Evolutionary conservation across 2,113 vertebrate genomes (phyloP), one percentile per base, ranked within the genome.

Genomic region (Zootoca vivipara): DNA sequence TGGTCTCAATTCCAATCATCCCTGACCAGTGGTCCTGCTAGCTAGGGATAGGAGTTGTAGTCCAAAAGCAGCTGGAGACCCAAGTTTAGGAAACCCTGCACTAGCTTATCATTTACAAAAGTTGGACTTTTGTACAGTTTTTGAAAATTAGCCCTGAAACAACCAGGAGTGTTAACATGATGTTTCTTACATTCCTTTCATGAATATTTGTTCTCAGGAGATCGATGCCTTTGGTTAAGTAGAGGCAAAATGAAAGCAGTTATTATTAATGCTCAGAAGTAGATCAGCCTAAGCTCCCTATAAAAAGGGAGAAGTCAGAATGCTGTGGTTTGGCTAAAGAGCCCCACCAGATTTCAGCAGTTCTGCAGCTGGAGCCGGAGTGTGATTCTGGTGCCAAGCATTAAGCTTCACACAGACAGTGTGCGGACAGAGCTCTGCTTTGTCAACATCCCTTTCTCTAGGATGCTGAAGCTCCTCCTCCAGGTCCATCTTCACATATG

Each of bases 341-440:
- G 75, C 4, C 56, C 90, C 72, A 83, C 85, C 0, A 12, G 87
- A 95, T 93, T 96, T 90, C 91, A 94, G 90, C 93, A 95, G 91
- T 82, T 95, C 89, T 92, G 92, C 82, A 90, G 74, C 90, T 96
- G 94, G 94, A 96, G 73, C 56, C 65, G 83, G 69, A 93, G 38
- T 4, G 64, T 84, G 33, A 67, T 93, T 94, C 89, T 83, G 7
- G 78, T 92, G 95, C 96, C 96, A 97, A 95, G 94, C 89, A 94
- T 97, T 96, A 96, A 93, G 96, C 95, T 88, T 64, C 91, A 93
- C 0, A 0, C 86, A 93, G 84, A 94, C 95, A 89, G 89, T 91
- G 58, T 85, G 83, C 90, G 96, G 90, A 67, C 89, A 67, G 91
- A 89, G 75, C 93, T 92, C 90, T 26, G 91, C 83, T 93, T 93